Percentiles rank a stretch among this genome's conserved stretches.
These are phyloP conservation scores for Hirtodrosophila cameraria DNA, from an alignment of 2,888 invertebrate species.

Conservation along the genomic window DNA sequence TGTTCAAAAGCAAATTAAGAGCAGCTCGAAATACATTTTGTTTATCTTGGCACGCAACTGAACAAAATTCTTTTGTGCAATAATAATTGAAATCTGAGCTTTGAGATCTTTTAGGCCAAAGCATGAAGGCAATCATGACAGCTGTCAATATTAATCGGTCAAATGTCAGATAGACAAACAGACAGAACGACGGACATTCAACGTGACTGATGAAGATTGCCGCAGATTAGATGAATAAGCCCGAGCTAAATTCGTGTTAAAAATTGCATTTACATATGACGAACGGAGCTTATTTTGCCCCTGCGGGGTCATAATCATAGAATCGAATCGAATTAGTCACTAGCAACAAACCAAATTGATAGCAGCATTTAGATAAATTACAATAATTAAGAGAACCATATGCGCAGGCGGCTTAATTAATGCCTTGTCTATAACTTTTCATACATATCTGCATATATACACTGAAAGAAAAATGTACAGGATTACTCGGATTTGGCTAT, in stretches of 20 bases:
- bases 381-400: slow-evolving; percentile 69
- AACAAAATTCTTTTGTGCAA: slow-evolving; percentile 39
- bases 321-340: slow-evolving; percentile 45
- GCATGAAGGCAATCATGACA: slow-evolving; percentile 71
- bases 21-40: slow-evolving; percentile 27
- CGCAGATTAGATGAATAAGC: slow-evolving; percentile 65
- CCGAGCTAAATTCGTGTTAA: slow-evolving; percentile 39
- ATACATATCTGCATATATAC: slow-evolving; percentile 11
- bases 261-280: slow-evolving; percentile 67
- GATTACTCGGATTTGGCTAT: no score
- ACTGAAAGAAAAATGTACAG: no score
- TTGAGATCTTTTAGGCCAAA: slow-evolving; percentile 43
- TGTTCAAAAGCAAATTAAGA: slow-evolving; percentile 43
- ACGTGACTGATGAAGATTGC: slow-evolving; percentile 54
- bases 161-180: slow-evolving; percentile 49
- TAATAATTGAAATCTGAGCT: slow-evolving; percentile 38
- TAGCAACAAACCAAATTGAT: slow-evolving; percentile 47
- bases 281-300: slow-evolving; percentile 24
- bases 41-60: slow-evolving; percentile 23
- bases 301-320: slow-evolving; percentile 19
- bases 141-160: slow-evolving; percentile 76
- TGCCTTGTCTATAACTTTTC: slow-evolving; percentile 37
- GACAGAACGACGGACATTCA: slow-evolving; percentile 26
- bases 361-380: slow-evolving; percentile 70
- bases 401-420: slow-evolving; percentile 72